Base-by-base conservation (phyloP, 2,797 vertebrate genomes). In the Hirundo rustica region DNA sequence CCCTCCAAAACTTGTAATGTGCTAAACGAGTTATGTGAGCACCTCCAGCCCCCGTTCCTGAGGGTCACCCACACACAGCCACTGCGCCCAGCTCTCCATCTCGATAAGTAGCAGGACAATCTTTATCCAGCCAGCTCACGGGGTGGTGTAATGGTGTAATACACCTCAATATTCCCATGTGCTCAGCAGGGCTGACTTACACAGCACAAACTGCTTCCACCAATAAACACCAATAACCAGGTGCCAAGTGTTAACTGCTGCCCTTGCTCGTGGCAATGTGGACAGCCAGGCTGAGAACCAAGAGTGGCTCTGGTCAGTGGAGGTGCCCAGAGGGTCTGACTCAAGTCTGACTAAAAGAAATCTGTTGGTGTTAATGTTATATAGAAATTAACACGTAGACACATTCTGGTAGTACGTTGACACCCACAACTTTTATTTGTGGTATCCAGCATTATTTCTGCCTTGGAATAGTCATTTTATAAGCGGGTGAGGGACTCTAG, bases 391-490 rank as follows among this genome's bases (percentile, higher is more conserved):
- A 79, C 84, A 75, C 53, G 62, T 58, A 75, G 66, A 27, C 27
- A 23, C 27, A 2, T 74, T 65, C 66, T 23, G 38, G n/a, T 50
- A 19, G 11, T 34, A 16, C 7, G 1, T 5, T 50, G 86, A 65
- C 72, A 40, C 89, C 58, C 80, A 38, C 48, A 36, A 23, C 16
- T 88, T 85, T 27, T 65, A 30, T 44, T 78, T 88, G 51, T 67
- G 57, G 77, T 45, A 70, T 76, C 54, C 64, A 86, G 45, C n/a
- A 54, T 86, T 53, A 51, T 75, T 86, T 75, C 44, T 25, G 79
- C 66, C 44, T 71, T 96, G 81, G 82, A 73, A 66, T 20, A 94
- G 65, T 79, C 3, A 70, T 84, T 96, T 95, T 90, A 50, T 85
- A 53, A 67, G 64, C 62, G 18, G 78, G 55, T 71, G 61, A 94